These are phyloP conservation scores for Leiothrix lutea DNA, from an alignment of 2,113 vertebrate genomes.

Conservation along the genomic window DNA sequence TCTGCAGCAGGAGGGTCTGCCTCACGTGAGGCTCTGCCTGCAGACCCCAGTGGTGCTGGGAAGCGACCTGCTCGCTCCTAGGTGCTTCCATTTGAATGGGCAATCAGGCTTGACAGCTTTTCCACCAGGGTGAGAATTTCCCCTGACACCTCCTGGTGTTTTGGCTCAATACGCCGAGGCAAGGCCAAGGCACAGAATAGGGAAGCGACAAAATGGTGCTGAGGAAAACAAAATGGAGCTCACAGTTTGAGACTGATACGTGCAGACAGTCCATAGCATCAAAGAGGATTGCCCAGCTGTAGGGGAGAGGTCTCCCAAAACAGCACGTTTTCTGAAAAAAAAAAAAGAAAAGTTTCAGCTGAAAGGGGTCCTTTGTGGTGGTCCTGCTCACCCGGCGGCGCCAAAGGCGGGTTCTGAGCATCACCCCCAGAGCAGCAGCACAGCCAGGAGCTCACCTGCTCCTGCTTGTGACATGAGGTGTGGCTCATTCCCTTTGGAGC, in stretches of 20 bases:
- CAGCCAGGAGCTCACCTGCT: not conserved
- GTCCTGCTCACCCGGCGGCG: accelerated
- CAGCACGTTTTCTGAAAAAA: not conserved
- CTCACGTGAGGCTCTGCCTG: accelerated
- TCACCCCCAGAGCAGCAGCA: accelerated
- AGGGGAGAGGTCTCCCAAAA: constrained; percentile 17
- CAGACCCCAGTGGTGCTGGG: not conserved
- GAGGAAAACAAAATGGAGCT: constrained; percentile 48
- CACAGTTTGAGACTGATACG: constrained; percentile 20
- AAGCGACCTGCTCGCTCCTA: not conserved
- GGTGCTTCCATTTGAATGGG: constrained; percentile 23
- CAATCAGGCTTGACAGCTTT: constrained; percentile 42
- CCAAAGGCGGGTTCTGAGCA: not conserved
- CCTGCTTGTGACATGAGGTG: accelerated
- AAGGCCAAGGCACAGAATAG: constrained; percentile 33
- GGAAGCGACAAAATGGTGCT: constrained; percentile 36
- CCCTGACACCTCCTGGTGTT: constrained; percentile 59
- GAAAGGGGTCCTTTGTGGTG: constrained; percentile 3
- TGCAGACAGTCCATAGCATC: constrained; percentile 63
- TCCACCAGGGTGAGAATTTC: not conserved
- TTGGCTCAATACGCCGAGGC: constrained; percentile 32
- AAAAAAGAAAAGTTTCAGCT: not conserved
- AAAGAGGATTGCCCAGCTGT: constrained; percentile 34
- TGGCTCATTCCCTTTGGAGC: accelerated
- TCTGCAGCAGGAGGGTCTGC: not conserved